Percentiles rank a stretch among this genome's conserved stretches.
These are phyloP conservation scores for Acromyrmex heyeri DNA, from an alignment of 1,140 invertebrate genomes.

Conservation along the genomic window DNA sequence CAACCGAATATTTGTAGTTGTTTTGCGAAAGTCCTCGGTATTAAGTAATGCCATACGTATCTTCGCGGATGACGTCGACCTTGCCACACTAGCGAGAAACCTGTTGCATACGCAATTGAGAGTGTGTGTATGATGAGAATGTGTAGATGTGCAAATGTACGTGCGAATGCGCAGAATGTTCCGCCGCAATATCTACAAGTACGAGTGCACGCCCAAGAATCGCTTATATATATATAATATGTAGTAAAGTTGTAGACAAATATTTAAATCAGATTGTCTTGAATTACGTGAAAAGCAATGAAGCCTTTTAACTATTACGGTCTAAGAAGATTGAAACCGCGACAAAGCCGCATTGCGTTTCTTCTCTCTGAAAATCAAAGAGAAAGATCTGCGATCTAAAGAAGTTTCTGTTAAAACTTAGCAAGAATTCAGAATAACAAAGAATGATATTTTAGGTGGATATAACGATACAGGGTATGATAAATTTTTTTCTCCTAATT, in stretches of 20 bases:
- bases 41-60: conserved; percentile 50
- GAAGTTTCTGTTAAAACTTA: background rate
- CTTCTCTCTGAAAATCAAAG: conserved; percentile 3
- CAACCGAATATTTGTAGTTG: background rate
- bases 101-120: conserved; percentile 55
- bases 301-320: conserved; percentile 18
- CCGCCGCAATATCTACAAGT: conserved; percentile 8
- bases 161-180: conserved; percentile 27
- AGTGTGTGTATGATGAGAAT: conserved; percentile 16
- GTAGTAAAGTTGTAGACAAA: conserved; percentile 1
- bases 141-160: conserved; percentile 20
- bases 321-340: conserved; percentile 19
- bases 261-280: conserved; percentile 21
- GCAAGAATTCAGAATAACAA: background rate
- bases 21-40: conserved; percentile 20
- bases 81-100: conserved; percentile 45
- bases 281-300: conserved; percentile 10
- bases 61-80: conserved; percentile 48
- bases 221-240: background rate
- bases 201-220: conserved; percentile 22
- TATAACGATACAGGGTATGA: background rate
- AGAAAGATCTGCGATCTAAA: background rate
- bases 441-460: conserved; percentile 10
- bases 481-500: conserved; percentile 7
- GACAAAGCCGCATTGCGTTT: background rate